Conservation (phyloP, 2,888 invertebrate genomes). For the Thera britannica region DNA sequence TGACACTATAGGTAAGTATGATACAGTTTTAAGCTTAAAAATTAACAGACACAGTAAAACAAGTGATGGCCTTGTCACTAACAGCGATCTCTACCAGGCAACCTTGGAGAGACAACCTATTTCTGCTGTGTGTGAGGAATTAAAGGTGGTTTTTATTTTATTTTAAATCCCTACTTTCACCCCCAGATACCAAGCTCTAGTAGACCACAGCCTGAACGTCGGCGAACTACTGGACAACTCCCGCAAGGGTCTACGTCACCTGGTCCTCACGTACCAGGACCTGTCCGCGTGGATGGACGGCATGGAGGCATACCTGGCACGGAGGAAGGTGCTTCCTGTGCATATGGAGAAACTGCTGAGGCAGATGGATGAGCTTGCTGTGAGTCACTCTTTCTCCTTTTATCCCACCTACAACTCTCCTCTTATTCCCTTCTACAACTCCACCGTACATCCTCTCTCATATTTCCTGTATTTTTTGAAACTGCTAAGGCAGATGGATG, state of each 20-base stretch:
- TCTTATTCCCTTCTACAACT: no score
- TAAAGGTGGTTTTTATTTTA: no score
- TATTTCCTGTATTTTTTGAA: no score
- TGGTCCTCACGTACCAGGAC: conserved; percentile 96
- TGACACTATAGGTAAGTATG: no score
- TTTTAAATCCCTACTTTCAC: not conserved
- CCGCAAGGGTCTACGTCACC: conserved; percentile 93
- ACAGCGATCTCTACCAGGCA: no score
- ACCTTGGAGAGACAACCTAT: no score
- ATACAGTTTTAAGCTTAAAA: no score
- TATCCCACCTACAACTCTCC: no score
- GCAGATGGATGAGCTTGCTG: conserved; percentile 96
- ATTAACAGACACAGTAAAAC: no score
- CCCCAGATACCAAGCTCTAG: conserved; percentile 89
- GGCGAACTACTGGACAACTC: conserved; percentile 93
- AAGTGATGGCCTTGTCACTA: no score
- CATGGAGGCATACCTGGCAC: conserved; percentile 92
- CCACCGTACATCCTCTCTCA: no score
- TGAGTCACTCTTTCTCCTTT: conserved; percentile 59
- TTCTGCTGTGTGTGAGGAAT: no score
- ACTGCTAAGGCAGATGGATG: conserved; percentile 95
- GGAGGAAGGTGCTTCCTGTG: conserved; percentile 93
- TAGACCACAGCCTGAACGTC: conserved; percentile 93
- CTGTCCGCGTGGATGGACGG: conserved; percentile 97
- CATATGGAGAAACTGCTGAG: conserved; percentile 95